Base-by-base conservation (phyloP, 2,797 vertebrate species). In the Propithecus perrieri region DNA sequence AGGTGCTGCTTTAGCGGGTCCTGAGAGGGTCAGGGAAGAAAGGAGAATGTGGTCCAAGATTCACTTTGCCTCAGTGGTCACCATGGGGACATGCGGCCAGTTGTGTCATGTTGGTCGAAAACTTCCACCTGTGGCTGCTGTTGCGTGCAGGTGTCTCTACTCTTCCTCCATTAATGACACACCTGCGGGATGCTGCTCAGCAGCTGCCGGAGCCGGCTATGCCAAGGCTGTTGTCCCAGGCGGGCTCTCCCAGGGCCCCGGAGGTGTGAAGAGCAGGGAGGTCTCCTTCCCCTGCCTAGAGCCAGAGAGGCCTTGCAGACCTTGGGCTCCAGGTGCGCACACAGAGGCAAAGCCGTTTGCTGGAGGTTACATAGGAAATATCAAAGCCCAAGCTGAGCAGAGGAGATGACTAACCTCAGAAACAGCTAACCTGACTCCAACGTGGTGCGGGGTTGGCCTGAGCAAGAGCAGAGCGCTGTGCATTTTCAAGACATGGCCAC, bases 161-260 rank as follows among this genome's bases (percentile, higher is more conserved):
- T 17, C 48, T 74, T 43, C 63, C 57, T 89, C 26, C 72, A 80
- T 85, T 71, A 91, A 53, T 93, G 57, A 87, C 83, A 53, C 94
- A 48, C 10, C 20, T 41, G 2, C 28, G 48, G 75, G 91, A 89
- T 83, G 93, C 94, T 53, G 94, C 96, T 95, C 95, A 87, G 33
- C 53, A 88, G 59, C 57, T 1, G 22, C 89, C 89, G 75, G 26
- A 76, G 71, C 72, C 30, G 71, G 63, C 85, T 57, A 1, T 85
- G 72, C 79, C 26, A 15, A 33, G 22, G 35, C 81, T 22, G 17
- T 33, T 33, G 13, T 86, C 53, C 61, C 1, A 0, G 6, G 15
- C 3, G n/a, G 20, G 33, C 48, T 35, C 33, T 67, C 48, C 75
- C n/a, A 35, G 48, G 22, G 48, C 48, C 33, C 33, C 14, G 48